These are phyloP conservation scores for Prinia subflava DNA, from an alignment of 2,113 vertebrate species.

Conservation along the genomic window DNA sequence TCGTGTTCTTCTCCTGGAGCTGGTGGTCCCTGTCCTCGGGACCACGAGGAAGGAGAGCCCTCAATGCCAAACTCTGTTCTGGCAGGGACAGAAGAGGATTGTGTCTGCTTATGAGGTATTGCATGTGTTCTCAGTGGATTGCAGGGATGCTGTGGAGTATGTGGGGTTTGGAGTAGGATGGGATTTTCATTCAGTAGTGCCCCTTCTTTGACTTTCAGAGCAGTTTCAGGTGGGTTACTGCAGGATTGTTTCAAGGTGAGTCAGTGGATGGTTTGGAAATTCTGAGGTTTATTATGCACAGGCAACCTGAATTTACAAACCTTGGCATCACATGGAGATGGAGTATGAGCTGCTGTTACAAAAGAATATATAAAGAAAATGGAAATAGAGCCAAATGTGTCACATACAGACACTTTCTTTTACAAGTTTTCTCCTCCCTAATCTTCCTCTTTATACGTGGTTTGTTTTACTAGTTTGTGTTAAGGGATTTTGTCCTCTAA, in stretches of 20 bases:
- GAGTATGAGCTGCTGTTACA: background rate
- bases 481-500: background rate
- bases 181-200: background rate
- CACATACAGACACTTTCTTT: background rate
- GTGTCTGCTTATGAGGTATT: slow-evolving; percentile 45
- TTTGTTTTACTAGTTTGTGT: background rate
- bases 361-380: background rate
- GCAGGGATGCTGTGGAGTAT: background rate
- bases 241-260: background rate
- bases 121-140: background rate
- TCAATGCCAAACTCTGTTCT: background rate
- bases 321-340: background rate
- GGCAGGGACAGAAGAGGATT: slow-evolving; percentile 26
- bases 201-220: background rate
- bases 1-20: background rate
- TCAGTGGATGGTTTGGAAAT: background rate
- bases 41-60: background rate
- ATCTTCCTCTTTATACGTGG: background rate
- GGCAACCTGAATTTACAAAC: accelerated
- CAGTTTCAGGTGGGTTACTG: background rate
- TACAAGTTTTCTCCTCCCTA: background rate
- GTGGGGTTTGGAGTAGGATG: background rate
- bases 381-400: background rate
- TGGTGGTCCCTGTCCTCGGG: background rate
- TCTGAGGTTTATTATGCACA: accelerated